phyloP scores from a whole-genome alignment of 2,888 invertebrate genomes.

The Tinea semifulvella region DNA sequence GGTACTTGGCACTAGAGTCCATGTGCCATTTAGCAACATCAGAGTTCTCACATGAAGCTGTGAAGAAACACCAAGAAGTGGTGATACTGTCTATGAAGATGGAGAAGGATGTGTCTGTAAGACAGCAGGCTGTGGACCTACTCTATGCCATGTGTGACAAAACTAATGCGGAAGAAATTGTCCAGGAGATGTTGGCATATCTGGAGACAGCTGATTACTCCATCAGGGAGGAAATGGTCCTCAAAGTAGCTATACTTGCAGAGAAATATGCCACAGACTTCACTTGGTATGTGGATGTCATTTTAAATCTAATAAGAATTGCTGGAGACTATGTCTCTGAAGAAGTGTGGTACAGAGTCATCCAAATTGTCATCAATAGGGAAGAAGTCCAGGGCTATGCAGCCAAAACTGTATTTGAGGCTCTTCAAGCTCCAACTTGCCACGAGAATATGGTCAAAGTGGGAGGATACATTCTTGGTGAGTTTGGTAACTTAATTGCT shows the following conservation, averaged over 20 bases:
- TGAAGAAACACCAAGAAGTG: slow-evolving; percentile 99
- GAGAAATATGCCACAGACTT: slow-evolving; percentile 99
- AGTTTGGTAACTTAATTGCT: slow-evolving; percentile 99
- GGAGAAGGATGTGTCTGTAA: slow-evolving; percentile 97
- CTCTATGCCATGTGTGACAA: slow-evolving; percentile 99
- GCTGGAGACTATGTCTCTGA: slow-evolving; percentile 99
- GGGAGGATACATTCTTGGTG: slow-evolving; percentile 98
- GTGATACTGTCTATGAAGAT: slow-evolving; percentile 99
- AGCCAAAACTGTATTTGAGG: slow-evolving; percentile 99
- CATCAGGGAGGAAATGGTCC: slow-evolving; percentile 99
- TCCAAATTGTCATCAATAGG: slow-evolving; percentile 98
- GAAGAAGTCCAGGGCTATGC: slow-evolving; percentile 99
- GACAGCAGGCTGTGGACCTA: slow-evolving; percentile 97
- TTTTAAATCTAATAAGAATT: slow-evolving; percentile 97
- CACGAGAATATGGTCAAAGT: slow-evolving; percentile 99
- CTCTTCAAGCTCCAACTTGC: slow-evolving; percentile 97
- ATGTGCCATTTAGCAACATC: slow-evolving; percentile 99
- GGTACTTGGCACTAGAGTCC: slow-evolving; percentile 97
- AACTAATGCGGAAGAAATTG: slow-evolving; percentile 98
- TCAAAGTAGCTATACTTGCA: slow-evolving; percentile 98
- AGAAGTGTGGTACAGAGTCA: slow-evolving; percentile 99
- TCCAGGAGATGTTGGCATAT: slow-evolving; percentile 99
- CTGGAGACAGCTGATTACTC: slow-evolving; percentile 99
- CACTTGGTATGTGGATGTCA: slow-evolving; percentile 98
- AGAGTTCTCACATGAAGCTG: slow-evolving; percentile 99